phyloP scores from a whole-genome alignment of 2,888 invertebrate species.

The Aplocera efformata region DNA sequence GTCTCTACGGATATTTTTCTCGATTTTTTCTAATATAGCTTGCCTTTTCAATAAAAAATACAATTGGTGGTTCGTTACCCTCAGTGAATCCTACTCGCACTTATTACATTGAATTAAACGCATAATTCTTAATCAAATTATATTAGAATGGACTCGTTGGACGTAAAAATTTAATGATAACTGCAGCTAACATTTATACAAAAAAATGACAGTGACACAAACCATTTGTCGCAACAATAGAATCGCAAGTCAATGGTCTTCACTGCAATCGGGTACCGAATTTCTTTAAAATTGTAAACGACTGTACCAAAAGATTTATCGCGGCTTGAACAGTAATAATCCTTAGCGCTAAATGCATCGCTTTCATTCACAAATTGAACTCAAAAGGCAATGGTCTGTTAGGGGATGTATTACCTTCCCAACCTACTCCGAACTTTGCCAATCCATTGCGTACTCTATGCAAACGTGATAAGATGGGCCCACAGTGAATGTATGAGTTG shows the following conservation, averaged over 20 bases:
- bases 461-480: slow-evolving; percentile 26
- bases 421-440: slow-evolving; percentile 20
- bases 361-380: slow-evolving; percentile 75
- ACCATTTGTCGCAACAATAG: not conserved
- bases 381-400: slow-evolving; percentile 64
- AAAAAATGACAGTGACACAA: not conserved
- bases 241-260: slow-evolving; percentile 2
- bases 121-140: too few species aligned
- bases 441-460: slow-evolving; percentile 40
- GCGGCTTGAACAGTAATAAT: slow-evolving; percentile 28
- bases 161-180: too few species aligned
- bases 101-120: too few species aligned
- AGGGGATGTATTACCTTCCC: slow-evolving; percentile 44
- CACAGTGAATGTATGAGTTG: slow-evolving; percentile 28
- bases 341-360: slow-evolving; percentile 56
- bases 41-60: too few species aligned
- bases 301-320: slow-evolving; percentile 24
- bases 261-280: not conserved
- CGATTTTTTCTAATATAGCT: too few species aligned
- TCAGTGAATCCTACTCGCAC: too few species aligned
- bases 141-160: too few species aligned
- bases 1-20: too few species aligned
- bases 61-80: too few species aligned
- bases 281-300: slow-evolving; percentile 16
- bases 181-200: too few species aligned